Evolutionary conservation across 1,140 invertebrate species (phyloP).

Genomic region (Pseudomyrmex flavicornis): DNA sequence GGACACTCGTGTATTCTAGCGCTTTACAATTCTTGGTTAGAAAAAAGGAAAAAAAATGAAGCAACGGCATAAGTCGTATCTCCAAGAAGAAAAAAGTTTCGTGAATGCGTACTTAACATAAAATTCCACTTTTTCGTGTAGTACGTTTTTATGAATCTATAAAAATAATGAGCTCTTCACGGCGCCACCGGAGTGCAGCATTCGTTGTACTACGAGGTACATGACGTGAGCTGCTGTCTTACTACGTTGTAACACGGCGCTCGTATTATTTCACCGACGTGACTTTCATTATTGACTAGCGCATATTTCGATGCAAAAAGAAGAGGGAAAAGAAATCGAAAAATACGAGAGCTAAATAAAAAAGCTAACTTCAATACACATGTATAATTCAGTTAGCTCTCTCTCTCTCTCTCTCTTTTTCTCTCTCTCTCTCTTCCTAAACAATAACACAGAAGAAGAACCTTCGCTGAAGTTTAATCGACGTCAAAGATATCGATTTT

Average conservation of each 20-base stretch:
- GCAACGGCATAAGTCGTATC: neutral
- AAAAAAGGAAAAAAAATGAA: neutral
- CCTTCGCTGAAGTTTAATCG: neutral
- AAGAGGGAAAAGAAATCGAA: neutral
- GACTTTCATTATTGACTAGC: neutral
- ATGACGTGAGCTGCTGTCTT: neutral
- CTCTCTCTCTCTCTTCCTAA: neutral
- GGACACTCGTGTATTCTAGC: neutral
- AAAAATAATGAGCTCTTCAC: constrained; percentile 30
- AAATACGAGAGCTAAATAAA: neutral
- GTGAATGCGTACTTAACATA: constrained; percentile 23
- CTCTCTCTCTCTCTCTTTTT: neutral
- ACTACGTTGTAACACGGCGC: neutral
- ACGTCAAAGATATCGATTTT: neutral
- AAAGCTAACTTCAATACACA: neutral
- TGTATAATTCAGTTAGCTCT: neutral
- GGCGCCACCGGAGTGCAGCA: neutral
- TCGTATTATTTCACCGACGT: neutral
- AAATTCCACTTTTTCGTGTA: neutral
- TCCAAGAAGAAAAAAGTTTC: constrained; percentile 14
- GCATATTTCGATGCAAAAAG: neutral
- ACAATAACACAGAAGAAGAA: neutral
- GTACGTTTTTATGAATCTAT: constrained; percentile 35
- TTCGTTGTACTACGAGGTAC: neutral
- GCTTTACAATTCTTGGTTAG: neutral